phyloP scores from a whole-genome alignment of 2,113 vertebrate species.

The Chaetodon auriga region DNA sequence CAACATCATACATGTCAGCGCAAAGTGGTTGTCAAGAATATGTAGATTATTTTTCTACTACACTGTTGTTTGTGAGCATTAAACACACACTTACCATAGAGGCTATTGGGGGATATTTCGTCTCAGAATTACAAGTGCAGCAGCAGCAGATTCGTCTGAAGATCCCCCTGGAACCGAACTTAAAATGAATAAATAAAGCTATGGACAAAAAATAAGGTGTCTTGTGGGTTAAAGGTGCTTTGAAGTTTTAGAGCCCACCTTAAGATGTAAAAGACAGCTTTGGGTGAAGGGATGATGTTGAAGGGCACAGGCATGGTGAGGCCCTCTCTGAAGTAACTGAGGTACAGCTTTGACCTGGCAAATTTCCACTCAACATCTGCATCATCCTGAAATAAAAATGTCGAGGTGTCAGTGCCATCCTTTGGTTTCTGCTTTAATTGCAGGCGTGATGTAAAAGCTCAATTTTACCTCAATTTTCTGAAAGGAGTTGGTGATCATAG shows the following conservation, averaged over 20 bases:
- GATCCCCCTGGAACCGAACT: constrained; percentile 77
- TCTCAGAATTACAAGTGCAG: constrained; percentile 76
- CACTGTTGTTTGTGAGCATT: not conserved
- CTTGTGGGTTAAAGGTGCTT: not conserved
- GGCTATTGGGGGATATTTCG: constrained; percentile 83
- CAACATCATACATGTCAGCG: not conserved
- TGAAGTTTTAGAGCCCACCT: constrained; percentile 77
- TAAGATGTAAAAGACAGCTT: constrained; percentile 87
- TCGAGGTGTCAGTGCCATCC: not conserved
- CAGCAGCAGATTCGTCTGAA: constrained; percentile 86
- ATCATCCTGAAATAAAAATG: constrained; percentile 83
- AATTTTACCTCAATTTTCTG: constrained; percentile 91
- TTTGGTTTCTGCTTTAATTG: not conserved
- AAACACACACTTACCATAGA: constrained; percentile 82
- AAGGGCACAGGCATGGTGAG: constrained; percentile 92
- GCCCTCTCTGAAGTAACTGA: constrained; percentile 91
- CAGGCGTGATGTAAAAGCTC: not conserved
- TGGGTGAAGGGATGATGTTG: constrained; percentile 92
- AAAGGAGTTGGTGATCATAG: constrained; percentile 96
- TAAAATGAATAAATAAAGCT: not conserved
- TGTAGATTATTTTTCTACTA: not conserved
- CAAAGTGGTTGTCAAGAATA: not conserved
- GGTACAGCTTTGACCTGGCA: constrained; percentile 92
- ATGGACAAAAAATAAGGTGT: not conserved
- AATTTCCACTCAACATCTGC: constrained; percentile 95